Evolutionary conservation across 2,113 vertebrate genomes (phyloP), one percentile per base, ranked within the genome.

Genomic region (Blennius ocellaris): DNA sequence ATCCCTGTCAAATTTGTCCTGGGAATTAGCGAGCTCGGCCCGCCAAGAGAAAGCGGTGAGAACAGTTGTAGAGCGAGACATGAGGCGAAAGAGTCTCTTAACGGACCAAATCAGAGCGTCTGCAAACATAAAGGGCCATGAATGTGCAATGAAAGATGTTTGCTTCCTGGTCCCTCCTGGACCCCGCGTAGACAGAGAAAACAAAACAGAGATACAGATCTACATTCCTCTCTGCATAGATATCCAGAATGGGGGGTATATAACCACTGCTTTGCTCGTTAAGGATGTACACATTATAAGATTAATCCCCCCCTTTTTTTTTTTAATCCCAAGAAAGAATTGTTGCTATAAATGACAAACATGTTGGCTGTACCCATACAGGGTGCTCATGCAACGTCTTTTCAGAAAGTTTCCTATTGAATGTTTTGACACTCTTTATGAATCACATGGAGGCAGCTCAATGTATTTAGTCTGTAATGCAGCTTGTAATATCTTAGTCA

Each of bases 1-100:
- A 71, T 89, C 88, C 78, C 82, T 58, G 73, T 92, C 78, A 82
- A 90, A 82, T 84, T 92, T 92, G 88, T 90, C 92, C 90, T 94
- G 92, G 92, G 93, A 93, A 92, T 91, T 92, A 91, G 90, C 90
- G 78, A 74, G 73, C 84, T 88, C 73, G 86, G 83, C 54, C 84
- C 91, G 89, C 90, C 73, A 89, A 89, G 92, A 90, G 90, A 92
- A 86, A 85, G 75, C 80, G 76, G 53, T 69, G 78, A 78, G 82
- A 90, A 87, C 83, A 83, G 82, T 87, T 87, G 80, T 69, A 69
- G 64, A 80, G 80, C 74, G 81, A 87, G 78, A 89, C 79, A 81
- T 80, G 79, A 81, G 85, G 72, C 77, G 62, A 81, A 80, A 72
- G 75, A 78, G 66, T 81, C 51, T 30, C 21, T 30, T 73, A 82